A percentile compares a stretch with the other conserved stretches of the same genome.
Conservation (phyloP, 2,888 invertebrate species). For the Molanna angustata region DNA sequence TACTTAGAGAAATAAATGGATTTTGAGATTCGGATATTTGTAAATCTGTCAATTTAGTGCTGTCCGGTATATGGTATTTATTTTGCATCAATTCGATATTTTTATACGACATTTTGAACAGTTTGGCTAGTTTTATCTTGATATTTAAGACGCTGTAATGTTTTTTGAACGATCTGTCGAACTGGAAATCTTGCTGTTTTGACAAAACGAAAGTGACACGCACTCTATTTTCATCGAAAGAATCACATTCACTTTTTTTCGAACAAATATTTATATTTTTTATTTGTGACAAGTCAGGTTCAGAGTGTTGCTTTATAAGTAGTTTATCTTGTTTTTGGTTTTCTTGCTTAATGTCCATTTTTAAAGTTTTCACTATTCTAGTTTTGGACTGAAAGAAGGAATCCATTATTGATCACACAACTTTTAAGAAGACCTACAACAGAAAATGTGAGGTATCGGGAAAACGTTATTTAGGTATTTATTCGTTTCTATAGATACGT, state of each 20-base stretch:
- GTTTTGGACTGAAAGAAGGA: too few species aligned
- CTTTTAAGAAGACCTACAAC: too few species aligned
- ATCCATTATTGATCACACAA: too few species aligned
- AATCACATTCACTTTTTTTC: slow-evolving; percentile 23
- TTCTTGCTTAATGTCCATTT: too few species aligned
- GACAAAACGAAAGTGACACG: slow-evolving; percentile 22
- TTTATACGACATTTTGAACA: slow-evolving; percentile 55
- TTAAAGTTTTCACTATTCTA: too few species aligned
- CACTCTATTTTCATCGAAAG: slow-evolving; percentile 27
- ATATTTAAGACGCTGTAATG: slow-evolving; percentile 57
- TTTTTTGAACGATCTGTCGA: slow-evolving; percentile 55
- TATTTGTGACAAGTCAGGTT: slow-evolving; percentile 19
- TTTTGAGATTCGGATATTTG: slow-evolving; percentile 4
- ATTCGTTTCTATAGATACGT: too few species aligned
- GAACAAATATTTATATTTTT: slow-evolving; percentile 7
- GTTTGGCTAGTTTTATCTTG: slow-evolving; percentile 57
- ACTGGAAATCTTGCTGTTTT: slow-evolving; percentile 35
- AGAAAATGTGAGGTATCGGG: too few species aligned
- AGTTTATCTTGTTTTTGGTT: too few species aligned
- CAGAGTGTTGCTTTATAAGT: slow-evolving; percentile 27
- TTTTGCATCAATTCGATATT: slow-evolving; percentile 51
- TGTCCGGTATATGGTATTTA: slow-evolving; percentile 41
- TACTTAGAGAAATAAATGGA: slow-evolving; percentile 12
- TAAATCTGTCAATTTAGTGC: slow-evolving; percentile 29
- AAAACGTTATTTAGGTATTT: too few species aligned